Percentiles rank a stretch among this genome's conserved stretches.
Evolutionary conservation across 1,140 invertebrate genomes (phyloP).

Genomic region (Aricia agestis): DNA sequence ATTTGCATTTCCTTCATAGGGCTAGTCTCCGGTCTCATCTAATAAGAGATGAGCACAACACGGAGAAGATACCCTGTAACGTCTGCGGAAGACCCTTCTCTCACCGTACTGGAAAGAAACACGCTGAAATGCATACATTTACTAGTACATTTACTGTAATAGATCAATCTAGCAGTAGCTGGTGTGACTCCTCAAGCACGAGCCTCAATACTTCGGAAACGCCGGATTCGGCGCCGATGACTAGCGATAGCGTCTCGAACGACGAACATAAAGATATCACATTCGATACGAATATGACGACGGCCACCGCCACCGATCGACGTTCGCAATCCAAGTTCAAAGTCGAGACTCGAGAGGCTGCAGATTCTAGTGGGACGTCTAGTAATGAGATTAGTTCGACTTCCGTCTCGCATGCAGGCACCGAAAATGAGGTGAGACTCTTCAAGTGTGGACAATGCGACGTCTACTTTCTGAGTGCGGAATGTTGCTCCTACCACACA

Average conservation of each 20-base stretch:
- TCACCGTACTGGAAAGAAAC: not conserved
- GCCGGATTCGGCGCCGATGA: not conserved
- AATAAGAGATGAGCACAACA: not conserved
- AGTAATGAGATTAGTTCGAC: not conserved
- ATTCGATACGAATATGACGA: not conserved
- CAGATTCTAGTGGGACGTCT: not conserved
- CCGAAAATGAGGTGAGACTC: slow-evolving; percentile 16
- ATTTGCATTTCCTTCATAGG: slow-evolving; percentile 17
- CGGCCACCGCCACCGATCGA: not conserved
- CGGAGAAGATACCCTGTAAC: not conserved
- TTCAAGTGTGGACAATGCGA: slow-evolving; percentile 38
- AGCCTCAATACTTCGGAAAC: not conserved
- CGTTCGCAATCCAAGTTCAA: not conserved
- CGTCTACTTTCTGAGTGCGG: slow-evolving; percentile 31
- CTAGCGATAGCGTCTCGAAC: not conserved
- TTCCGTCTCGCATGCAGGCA: not conserved
- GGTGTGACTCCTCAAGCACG: not conserved
- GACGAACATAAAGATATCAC: not conserved
- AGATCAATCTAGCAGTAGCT: not conserved
- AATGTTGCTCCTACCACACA: slow-evolving; percentile 30
- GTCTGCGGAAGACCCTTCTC: slow-evolving; percentile 10
- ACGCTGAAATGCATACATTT: not conserved
- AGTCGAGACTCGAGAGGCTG: not conserved
- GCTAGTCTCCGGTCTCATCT: not conserved
- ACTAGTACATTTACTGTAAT: not conserved